phyloP scores from a whole-genome alignment of 2,113 vertebrate species.

The Ceyx melanurus region DNA sequence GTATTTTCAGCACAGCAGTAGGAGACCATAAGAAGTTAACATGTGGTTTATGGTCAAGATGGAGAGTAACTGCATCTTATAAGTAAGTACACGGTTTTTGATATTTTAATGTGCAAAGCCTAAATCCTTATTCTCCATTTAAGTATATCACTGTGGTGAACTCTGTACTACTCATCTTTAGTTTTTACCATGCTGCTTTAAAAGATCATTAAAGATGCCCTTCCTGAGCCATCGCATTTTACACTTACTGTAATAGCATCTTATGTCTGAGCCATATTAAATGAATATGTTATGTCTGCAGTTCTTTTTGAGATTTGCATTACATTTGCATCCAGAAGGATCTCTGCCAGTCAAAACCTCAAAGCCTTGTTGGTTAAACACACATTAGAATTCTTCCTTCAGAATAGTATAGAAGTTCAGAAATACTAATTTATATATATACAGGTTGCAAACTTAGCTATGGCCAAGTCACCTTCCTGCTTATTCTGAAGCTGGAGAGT shows the following conservation, averaged over 20 bases:
- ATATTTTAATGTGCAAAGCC: not conserved
- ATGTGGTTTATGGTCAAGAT: not conserved
- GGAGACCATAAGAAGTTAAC: not conserved
- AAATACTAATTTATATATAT: not conserved
- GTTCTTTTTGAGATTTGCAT: not conserved
- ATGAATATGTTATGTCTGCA: not conserved
- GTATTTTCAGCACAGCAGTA: not conserved
- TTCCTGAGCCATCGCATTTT: not conserved
- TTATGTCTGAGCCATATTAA: not conserved
- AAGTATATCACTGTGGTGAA: not conserved
- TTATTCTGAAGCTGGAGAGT: not conserved
- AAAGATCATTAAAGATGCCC: not conserved
- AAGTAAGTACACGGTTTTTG: not conserved
- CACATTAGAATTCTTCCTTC: not conserved
- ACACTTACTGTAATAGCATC: not conserved
- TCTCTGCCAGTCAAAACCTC: not conserved
- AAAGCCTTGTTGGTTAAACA: not conserved
- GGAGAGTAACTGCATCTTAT: not conserved
- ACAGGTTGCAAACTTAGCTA: not conserved
- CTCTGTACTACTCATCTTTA: not conserved
- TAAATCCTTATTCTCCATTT: not conserved
- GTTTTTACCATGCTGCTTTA: not conserved
- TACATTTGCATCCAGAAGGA: not conserved
- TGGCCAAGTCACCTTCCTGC: not conserved
- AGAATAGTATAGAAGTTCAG: not conserved